These are phyloP conservation scores for Thaumatotibia leucotreta DNA, from an alignment of 1,140 invertebrate genomes.

Conservation along the genomic window DNA sequence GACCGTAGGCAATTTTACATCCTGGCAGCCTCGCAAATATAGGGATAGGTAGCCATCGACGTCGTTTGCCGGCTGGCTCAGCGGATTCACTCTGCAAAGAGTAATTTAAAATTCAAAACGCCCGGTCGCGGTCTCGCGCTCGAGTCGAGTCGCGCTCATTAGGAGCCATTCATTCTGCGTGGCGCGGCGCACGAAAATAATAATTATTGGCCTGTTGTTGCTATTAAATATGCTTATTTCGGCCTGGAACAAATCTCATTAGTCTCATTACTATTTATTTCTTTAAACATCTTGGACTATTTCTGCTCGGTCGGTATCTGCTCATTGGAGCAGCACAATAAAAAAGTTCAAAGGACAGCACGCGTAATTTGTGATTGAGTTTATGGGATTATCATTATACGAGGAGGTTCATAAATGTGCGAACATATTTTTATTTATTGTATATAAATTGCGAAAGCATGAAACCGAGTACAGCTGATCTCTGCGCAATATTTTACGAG, in stretches of 20 bases:
- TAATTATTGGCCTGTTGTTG: conserved; percentile 42
- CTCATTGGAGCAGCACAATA: too few relatives aligned
- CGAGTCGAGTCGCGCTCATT: conserved; percentile 42
- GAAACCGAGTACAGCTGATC: too few relatives aligned
- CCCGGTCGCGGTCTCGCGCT: conserved; percentile 31
- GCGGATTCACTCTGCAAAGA: conserved; percentile 60
- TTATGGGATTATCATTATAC: too few relatives aligned
- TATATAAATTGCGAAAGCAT: too few relatives aligned
- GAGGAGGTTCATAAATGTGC: too few relatives aligned
- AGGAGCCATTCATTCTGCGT: background rate
- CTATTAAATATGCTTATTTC: conserved; percentile 8
- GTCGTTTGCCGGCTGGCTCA: conserved; percentile 51
- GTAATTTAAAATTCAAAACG: conserved; percentile 69
- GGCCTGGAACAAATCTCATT: background rate
- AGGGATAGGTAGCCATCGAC: background rate
- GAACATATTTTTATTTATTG: too few relatives aligned
- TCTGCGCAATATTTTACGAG: too few relatives aligned
- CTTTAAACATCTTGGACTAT: too few relatives aligned
- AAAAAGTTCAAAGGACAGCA: too few relatives aligned
- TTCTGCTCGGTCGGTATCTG: too few relatives aligned
- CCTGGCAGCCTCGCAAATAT: background rate
- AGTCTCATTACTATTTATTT: background rate
- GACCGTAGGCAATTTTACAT: conserved; percentile 17
- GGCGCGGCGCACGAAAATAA: background rate
- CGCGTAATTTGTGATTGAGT: too few relatives aligned